Evolutionary conservation across 2,888 invertebrate genomes (phyloP).

Genomic region (Pammene aurita): DNA sequence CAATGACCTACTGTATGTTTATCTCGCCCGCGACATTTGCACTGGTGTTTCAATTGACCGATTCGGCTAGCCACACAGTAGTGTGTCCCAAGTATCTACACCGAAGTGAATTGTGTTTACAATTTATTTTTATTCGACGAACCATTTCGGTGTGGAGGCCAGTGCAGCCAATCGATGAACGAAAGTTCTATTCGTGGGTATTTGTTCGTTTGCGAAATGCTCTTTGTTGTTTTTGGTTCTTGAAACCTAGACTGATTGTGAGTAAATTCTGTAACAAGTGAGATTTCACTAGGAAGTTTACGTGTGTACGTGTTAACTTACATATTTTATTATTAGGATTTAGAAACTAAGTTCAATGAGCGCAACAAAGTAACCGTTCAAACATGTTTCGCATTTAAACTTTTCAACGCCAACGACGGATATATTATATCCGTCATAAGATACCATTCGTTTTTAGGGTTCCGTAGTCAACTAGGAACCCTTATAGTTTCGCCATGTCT

Average conservation of each 20-base stretch:
- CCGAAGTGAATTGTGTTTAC: constrained; percentile 41
- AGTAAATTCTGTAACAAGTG: constrained; percentile 12
- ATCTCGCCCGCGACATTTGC: constrained; percentile 60
- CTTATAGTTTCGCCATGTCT: too few relatives aligned
- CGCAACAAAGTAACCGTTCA: neutral
- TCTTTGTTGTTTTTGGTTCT: constrained; percentile 34
- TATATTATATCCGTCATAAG: too few relatives aligned
- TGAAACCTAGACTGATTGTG: constrained; percentile 24
- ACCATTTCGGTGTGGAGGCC: constrained; percentile 38
- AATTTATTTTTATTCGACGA: constrained; percentile 42
- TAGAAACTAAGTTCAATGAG: neutral
- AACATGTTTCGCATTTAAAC: too few relatives aligned
- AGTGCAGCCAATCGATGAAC: constrained; percentile 39
- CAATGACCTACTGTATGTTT: constrained; percentile 25
- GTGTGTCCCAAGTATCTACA: constrained; percentile 31
- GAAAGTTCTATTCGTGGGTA: constrained; percentile 32
- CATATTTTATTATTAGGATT: neutral
- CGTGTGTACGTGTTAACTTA: neutral
- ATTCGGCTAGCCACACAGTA: constrained; percentile 52
- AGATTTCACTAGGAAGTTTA: neutral
- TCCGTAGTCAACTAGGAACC: too few relatives aligned
- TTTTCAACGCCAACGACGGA: too few relatives aligned
- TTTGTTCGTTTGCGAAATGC: constrained; percentile 27
- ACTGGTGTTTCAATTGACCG: constrained; percentile 65
- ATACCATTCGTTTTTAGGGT: too few relatives aligned